A percentile compares a stretch with the other conserved stretches of the same genome.
phyloP scores from a whole-genome alignment of 2,888 invertebrate genomes.

The Caenorhabditis plicata region DNA sequence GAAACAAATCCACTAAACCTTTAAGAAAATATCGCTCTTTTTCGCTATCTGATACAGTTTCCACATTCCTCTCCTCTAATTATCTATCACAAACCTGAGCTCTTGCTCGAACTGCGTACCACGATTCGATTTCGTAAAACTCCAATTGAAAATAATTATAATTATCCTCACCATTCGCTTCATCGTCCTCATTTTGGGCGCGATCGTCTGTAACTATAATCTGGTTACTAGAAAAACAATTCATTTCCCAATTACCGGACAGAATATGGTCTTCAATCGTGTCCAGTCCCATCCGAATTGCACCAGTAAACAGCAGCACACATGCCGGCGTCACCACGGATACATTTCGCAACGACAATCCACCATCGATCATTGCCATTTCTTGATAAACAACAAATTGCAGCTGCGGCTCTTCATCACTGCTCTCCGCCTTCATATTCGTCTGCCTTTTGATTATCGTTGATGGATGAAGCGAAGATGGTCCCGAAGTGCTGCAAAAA shows the following conservation, averaged over 20 bases:
- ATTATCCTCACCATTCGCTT: too few relatives aligned
- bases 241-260: not conserved
- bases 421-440: constrained; percentile 1
- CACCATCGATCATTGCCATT: constrained; percentile 51
- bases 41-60: too few relatives aligned
- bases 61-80: too few relatives aligned
- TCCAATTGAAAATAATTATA: too few relatives aligned
- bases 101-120: constrained; percentile 16
- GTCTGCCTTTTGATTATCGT: constrained; percentile 53
- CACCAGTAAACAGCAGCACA: constrained; percentile 79
- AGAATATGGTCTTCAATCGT: constrained; percentile 42
- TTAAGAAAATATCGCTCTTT: too few relatives aligned
- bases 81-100: constrained; percentile 3
- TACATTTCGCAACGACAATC: constrained; percentile 72
- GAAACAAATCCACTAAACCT: too few relatives aligned
- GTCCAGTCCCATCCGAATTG: constrained; percentile 64
- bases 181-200: not conserved
- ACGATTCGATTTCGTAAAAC: constrained; percentile 12
- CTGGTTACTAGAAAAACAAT: constrained; percentile 9
- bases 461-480: constrained; percentile 53
- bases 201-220: not conserved
- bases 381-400: constrained; percentile 61
- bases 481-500: constrained; percentile 34
- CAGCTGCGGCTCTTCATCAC: constrained; percentile 39
- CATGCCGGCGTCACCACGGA: constrained; percentile 82